A percentile compares a stretch with the other conserved stretches of the same genome.
phyloP scores from a whole-genome alignment of 1,140 invertebrate genomes.

The Colletes gigas region DNA sequence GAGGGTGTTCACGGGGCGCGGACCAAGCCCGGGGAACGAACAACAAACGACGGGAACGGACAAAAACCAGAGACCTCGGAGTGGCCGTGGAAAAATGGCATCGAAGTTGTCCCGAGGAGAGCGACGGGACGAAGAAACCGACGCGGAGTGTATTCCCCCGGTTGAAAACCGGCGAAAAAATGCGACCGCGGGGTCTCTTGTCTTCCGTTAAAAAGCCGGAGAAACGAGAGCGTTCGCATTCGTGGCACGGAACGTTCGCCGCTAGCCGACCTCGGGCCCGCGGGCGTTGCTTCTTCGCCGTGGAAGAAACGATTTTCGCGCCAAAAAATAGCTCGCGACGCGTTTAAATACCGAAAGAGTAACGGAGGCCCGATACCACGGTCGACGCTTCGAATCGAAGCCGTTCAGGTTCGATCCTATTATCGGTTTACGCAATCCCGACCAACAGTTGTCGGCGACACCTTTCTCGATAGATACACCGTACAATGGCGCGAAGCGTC shows the following conservation, averaged over 20 bases:
- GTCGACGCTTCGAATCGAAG: no score
- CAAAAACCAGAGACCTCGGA: conserved; percentile 1
- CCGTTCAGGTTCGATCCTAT: no score
- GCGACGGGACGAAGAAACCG: not conserved
- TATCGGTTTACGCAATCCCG: no score
- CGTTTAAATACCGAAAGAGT: no score
- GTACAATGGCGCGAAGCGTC: no score
- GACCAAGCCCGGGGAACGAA: conserved; percentile 11
- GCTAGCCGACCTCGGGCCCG: not conserved
- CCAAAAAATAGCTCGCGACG: no score
- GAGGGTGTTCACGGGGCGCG: not conserved
- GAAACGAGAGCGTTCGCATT: not conserved
- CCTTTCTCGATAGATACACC: no score
- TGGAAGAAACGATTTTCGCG: no score
- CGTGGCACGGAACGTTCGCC: conserved; percentile 21
- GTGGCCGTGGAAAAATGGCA: conserved; percentile 18
- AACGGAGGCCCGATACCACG: no score
- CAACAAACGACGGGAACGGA: not conserved
- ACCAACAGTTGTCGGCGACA: no score
- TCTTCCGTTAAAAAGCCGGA: not conserved
- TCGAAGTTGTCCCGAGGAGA: conserved; percentile 18
- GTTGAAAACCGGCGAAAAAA: not conserved
- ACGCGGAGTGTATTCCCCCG: not conserved
- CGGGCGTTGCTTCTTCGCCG: not conserved
- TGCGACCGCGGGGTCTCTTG: not conserved